Conservation (phyloP, 2,797 vertebrate species). For the Peromyscus eremicus region DNA sequence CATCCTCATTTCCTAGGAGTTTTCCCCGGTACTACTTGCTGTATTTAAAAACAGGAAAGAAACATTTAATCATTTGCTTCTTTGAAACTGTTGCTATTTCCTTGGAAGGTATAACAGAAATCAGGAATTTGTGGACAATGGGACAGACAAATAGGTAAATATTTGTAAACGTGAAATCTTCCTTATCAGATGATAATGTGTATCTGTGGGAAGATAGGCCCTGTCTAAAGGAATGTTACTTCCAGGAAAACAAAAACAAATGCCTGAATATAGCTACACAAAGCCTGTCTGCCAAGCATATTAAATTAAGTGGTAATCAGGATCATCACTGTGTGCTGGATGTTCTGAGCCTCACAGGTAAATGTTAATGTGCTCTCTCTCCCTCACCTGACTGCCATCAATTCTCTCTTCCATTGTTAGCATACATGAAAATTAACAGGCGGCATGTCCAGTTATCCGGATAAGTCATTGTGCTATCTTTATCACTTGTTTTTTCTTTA, state of each 20-base stretch:
- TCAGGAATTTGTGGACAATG: neutral
- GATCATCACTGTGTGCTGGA: neutral
- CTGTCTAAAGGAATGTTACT: neutral
- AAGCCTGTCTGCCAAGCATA: neutral
- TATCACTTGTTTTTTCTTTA: neutral
- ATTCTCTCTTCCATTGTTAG: neutral
- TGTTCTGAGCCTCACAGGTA: neutral
- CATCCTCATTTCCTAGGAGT: conserved; percentile 19
- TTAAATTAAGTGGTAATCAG: neutral
- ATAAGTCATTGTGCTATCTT: neutral
- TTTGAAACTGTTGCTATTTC: neutral
- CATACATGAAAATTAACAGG: neutral
- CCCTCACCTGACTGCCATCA: neutral
- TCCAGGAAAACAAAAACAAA: conserved; percentile 40
- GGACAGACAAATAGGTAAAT: neutral
- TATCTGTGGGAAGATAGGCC: neutral
- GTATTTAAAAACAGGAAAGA: neutral
- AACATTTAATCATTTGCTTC: neutral
- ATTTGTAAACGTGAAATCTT: neutral
- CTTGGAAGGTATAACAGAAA: neutral
- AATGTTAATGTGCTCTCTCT: neutral
- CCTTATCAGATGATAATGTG: neutral
- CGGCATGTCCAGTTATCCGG: neutral
- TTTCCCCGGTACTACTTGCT: neutral
- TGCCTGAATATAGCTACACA: neutral